Conservation (phyloP, 2,888 invertebrate genomes). For the Napeogenes sylphis region DNA sequence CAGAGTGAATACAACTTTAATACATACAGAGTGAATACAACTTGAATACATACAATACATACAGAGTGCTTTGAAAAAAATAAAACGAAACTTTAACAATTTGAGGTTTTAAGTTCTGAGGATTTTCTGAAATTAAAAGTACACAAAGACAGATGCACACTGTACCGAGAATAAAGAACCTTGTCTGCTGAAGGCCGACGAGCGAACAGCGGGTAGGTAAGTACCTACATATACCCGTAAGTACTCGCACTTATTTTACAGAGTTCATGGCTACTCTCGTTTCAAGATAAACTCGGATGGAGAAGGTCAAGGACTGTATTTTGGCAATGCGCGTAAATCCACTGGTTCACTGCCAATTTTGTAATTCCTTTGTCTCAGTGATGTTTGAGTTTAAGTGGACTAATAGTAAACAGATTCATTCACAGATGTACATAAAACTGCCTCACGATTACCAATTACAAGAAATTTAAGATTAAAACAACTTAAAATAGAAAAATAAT, state of each 20-base stretch:
- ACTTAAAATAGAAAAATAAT: too few species aligned
- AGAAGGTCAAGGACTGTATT: conserved; percentile 73
- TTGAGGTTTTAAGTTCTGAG: too few species aligned
- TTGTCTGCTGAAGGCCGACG: conserved; percentile 73
- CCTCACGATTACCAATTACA: conserved; percentile 30
- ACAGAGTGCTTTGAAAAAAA: too few species aligned
- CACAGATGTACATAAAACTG: conserved; percentile 38
- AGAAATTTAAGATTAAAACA: conserved; percentile 9
- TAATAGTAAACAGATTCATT: conserved; percentile 47
- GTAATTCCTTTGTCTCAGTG: conserved; percentile 28
- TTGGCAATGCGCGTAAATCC: conserved; percentile 58
- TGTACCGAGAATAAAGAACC: conserved; percentile 59
- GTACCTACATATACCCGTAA: conserved; percentile 46
- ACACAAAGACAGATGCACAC: conserved; percentile 5
- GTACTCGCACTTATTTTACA: conserved; percentile 54
- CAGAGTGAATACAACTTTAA: too few species aligned
- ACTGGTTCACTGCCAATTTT: conserved; percentile 57
- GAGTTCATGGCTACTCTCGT: conserved; percentile 74
- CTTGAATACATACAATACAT: too few species aligned
- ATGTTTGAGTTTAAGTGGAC: conserved; percentile 42
- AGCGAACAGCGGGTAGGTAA: conserved; percentile 57
- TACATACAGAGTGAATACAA: too few species aligned
- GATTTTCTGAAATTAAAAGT: background rate
- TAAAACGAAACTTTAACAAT: too few species aligned
- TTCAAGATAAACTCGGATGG: conserved; percentile 62